Base-by-base conservation (phyloP, 2,888 invertebrate genomes). In the Herminia tarsipennalis region DNA sequence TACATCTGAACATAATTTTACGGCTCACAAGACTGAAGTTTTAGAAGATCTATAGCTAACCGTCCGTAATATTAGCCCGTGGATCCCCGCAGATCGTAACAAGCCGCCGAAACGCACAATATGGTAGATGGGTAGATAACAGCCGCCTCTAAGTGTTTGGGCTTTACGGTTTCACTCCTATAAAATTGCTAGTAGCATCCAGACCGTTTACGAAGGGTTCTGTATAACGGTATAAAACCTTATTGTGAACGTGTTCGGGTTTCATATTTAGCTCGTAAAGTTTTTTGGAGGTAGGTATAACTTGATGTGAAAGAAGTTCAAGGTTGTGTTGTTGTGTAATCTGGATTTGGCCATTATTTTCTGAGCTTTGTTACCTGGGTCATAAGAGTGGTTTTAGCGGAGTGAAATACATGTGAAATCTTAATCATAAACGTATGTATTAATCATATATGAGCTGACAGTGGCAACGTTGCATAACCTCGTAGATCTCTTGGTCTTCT, bases 51-150 rank as follows among this genome's bases (percentile, higher is more conserved):
- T 14, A 2, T 2, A 28, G 20, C 5, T 0, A 2, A 2, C 14
- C 54, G 62, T 36, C 5, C 59, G 32, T 9, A 73, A 57, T 68
- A 60, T 24, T 13, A 9, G 2, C 22, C 72, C 81, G 78, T 86
- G 51, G 64, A 60, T 79, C 62, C 44, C 48, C 30, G 18, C 48
- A 51, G 76, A 76, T 77, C 83, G 84, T 81, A 79, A 86, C 84
- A 82, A 80, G 78, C 73, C 76, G 73, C 80, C 78, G 80, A 88
- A 88, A 83, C 84, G 78, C 85, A 86, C 88, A 88, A 87, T 86
- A 88, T 83, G 88, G 78, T 76, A 78, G 88, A 88, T 86, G 84
- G 83, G 79, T 76, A 84, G 88, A 87, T 87, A 88, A 87, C 86
- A 71, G 66, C 64, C 73, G 72, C 64, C 73, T 69, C 77, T 80